phyloP scores from a whole-genome alignment of 2,888 invertebrate species.

The Spilarctia lutea region DNA sequence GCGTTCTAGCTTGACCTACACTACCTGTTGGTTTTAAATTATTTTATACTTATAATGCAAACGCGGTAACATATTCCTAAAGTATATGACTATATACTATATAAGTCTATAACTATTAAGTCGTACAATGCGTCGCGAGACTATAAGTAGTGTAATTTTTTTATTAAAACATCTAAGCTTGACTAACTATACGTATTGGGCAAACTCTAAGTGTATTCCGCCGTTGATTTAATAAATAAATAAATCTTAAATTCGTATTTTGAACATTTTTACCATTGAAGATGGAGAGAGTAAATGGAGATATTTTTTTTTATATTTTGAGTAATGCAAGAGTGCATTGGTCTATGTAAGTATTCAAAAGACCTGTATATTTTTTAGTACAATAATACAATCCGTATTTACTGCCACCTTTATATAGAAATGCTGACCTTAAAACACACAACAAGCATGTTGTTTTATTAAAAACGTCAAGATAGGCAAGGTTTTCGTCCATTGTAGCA shows the following conservation, averaged over 20 bases:
- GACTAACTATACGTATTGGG: too few relatives aligned
- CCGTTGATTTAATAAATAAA: too few relatives aligned
- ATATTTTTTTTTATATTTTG: too few relatives aligned
- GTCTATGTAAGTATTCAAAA: neutral
- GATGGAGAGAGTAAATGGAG: neutral
- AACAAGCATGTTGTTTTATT: neutral
- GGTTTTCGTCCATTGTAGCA: too few relatives aligned
- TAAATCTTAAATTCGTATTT: too few relatives aligned
- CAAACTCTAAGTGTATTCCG: too few relatives aligned
- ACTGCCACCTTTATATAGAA: neutral
- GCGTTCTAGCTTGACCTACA: constrained; percentile 31
- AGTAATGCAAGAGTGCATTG: neutral
- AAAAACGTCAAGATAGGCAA: neutral
- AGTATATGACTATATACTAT: neutral
- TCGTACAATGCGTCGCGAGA: neutral
- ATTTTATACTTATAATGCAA: neutral
- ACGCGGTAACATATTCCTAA: neutral
- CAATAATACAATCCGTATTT: too few relatives aligned
- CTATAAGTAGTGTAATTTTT: neutral
- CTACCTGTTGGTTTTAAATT: neutral
- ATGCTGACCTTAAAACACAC: neutral
- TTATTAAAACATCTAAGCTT: too few relatives aligned
- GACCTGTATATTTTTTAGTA: neutral
- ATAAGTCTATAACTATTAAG: neutral
- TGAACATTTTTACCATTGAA: too few relatives aligned